Conservation (phyloP, 1,140 invertebrate species). For the Cydia splendana region DNA sequence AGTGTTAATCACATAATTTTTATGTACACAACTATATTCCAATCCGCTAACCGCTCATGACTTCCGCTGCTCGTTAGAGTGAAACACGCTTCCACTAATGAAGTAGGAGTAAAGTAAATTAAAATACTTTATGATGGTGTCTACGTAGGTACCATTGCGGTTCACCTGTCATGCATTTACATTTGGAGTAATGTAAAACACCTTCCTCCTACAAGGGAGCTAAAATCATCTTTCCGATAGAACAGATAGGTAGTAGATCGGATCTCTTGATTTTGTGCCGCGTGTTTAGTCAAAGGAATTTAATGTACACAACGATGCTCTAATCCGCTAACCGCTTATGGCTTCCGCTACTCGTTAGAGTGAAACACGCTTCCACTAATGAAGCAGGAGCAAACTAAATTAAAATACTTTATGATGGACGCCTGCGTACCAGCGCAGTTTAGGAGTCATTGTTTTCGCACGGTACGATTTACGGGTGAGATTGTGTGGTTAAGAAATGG, state of each 20-base stretch:
- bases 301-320: background rate
- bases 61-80: constrained; percentile 18
- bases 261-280: too few relatives aligned
- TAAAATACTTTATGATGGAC: constrained; percentile 28
- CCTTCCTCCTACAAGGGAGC: background rate
- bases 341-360: constrained; percentile 7
- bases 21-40: too few relatives aligned
- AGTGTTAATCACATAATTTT: too few relatives aligned
- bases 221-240: too few relatives aligned
- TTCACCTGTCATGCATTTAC: background rate
- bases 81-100: constrained; percentile 31
- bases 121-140: constrained; percentile 21
- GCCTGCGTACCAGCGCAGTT: background rate
- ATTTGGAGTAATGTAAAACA: background rate
- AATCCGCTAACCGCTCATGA: too few relatives aligned
- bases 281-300: too few relatives aligned
- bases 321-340: background rate
- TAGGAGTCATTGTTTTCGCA: constrained; percentile 15
- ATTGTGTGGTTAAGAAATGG: background rate
- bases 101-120: constrained; percentile 14
- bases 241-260: too few relatives aligned
- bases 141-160: background rate
- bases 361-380: constrained; percentile 31
- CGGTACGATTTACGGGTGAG: background rate
- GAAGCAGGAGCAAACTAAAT: constrained; percentile 28